phyloP scores from a whole-genome alignment of 2,888 invertebrate species.

The Nomada fabriciana region DNA sequence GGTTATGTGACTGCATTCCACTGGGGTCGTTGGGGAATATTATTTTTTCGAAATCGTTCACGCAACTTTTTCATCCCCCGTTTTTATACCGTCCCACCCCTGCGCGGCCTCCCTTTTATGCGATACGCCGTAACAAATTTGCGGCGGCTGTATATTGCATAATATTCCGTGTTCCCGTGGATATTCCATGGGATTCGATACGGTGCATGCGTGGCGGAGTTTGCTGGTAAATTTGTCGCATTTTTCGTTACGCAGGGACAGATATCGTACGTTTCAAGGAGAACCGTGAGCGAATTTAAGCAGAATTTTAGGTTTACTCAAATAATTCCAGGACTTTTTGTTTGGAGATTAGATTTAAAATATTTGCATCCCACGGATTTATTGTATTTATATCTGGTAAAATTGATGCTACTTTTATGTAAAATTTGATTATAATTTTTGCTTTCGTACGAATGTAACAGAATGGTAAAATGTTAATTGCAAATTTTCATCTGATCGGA shows the following conservation, averaged over 20 bases:
- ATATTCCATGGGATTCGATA: constrained; percentile 11
- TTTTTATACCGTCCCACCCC: constrained; percentile 15
- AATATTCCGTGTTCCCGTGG: constrained; percentile 12
- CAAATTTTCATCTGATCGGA: background rate
- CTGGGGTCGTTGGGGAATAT: constrained; percentile 51
- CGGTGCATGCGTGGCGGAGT: background rate
- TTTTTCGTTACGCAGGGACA: background rate
- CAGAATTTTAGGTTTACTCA: no score
- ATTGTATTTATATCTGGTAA: no score
- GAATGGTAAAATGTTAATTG: background rate
- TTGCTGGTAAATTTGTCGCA: background rate
- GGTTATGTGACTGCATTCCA: constrained; percentile 44
- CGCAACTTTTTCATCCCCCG: background rate
- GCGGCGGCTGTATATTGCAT: background rate
- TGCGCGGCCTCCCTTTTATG: constrained; percentile 18
- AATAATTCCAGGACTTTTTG: no score
- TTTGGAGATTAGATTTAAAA: no score
- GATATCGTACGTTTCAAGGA: no score
- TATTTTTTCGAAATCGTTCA: constrained; percentile 57
- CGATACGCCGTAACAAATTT: constrained; percentile 24
- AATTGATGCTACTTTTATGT: no score
- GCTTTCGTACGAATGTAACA: background rate
- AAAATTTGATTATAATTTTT: background rate
- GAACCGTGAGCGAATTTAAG: no score
- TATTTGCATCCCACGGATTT: no score